Evolutionary conservation across 2,113 vertebrate genomes (phyloP).

Genomic region (Propithecus coquereli): DNA sequence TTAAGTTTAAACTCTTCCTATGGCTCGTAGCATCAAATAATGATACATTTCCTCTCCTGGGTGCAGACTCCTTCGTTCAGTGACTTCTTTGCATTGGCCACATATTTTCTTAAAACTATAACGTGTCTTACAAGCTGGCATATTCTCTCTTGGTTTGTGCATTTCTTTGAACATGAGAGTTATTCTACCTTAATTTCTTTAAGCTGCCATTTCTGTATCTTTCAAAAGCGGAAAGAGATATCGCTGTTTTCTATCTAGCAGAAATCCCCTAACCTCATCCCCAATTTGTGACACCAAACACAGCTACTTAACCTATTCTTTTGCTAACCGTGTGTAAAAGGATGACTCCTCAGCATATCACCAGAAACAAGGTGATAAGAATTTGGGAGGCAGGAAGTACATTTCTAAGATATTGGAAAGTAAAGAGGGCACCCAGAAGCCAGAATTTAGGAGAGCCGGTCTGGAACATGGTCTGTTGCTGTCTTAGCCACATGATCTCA

Average conservation of each 20-base stretch:
- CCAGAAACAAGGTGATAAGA: neutral
- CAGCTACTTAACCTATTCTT: neutral
- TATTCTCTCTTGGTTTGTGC: neutral
- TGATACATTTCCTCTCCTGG: neutral
- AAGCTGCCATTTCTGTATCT: neutral
- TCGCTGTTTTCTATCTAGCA: neutral
- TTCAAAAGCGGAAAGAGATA: constrained; percentile 15
- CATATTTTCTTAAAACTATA: neutral
- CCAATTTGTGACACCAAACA: neutral
- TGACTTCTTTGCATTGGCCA: neutral
- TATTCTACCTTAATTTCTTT: neutral
- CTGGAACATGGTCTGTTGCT: neutral
- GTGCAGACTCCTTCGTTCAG: neutral
- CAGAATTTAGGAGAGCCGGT: neutral
- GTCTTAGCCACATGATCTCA: neutral
- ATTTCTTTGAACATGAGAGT: neutral
- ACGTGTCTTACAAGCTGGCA: neutral
- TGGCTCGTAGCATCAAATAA: neutral
- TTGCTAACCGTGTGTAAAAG: neutral
- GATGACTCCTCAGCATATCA: neutral
- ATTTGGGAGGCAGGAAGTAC: neutral
- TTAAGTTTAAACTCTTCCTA: neutral
- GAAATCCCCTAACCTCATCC: neutral
- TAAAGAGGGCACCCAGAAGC: neutral
- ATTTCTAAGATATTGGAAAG: neutral